Percentiles rank a stretch among this genome's conserved stretches.
These are phyloP conservation scores for Coecobrya sp. DNA, from an alignment of 2,888 invertebrate genomes.

Conservation along the genomic window DNA sequence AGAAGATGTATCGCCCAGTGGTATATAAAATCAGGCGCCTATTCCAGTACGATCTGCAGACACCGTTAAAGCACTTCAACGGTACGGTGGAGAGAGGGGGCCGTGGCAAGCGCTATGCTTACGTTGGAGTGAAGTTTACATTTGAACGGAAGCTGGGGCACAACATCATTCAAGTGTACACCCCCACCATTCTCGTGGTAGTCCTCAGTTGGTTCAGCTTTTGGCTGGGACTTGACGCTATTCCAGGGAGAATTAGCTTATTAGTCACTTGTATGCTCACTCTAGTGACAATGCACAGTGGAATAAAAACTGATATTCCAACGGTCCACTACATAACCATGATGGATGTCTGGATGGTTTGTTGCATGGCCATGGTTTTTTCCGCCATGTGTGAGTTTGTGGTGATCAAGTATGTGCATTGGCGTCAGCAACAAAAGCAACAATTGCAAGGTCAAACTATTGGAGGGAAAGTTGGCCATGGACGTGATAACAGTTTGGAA, in stretches of 20 bases:
- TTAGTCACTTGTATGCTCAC: constrained; percentile 95
- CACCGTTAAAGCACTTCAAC: neutral
- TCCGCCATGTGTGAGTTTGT: constrained; percentile 95
- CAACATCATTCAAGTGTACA: constrained; percentile 95
- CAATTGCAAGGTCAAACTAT: constrained; percentile 82
- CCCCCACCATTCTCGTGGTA: constrained; percentile 94
- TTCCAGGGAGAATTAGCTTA: constrained; percentile 94
- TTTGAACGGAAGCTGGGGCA: constrained; percentile 95
- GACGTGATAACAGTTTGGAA: no score
- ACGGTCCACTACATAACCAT: constrained; percentile 95
- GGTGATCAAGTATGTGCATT: constrained; percentile 93
- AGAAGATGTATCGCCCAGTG: constrained; percentile 28
- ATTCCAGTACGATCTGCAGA: constrained; percentile 37
- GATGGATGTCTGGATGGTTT: constrained; percentile 92
- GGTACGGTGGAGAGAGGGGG: constrained; percentile 6
- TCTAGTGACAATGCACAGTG: constrained; percentile 95
- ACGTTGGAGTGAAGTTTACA: constrained; percentile 92
- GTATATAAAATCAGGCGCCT: neutral
- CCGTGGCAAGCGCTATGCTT: constrained; percentile 89
- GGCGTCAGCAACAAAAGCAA: constrained; percentile 89
- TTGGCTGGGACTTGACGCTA: constrained; percentile 94
- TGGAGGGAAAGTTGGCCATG: neutral
- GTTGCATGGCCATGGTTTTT: constrained; percentile 95
- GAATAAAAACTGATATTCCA: constrained; percentile 94
- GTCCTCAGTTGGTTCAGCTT: constrained; percentile 96